Base-by-base conservation (phyloP, 1,140 invertebrate species). In the Colletes gigas region DNA sequence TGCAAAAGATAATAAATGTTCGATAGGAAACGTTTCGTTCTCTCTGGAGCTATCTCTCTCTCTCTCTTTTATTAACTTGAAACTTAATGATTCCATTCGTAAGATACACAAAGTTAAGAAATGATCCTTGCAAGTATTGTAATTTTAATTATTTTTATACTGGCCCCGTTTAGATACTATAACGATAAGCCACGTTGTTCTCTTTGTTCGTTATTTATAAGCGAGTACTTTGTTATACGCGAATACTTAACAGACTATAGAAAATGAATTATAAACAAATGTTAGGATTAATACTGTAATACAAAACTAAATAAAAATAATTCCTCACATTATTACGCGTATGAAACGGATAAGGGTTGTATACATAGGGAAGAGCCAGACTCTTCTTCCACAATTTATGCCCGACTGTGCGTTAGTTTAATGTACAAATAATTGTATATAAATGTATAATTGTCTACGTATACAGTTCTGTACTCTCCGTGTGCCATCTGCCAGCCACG, bases 61-160 rank as follows among this genome's bases (percentile, higher is more conserved):
- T 71, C 5, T 19, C 19, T 39, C 7, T 30, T n/a, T 39, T 81
- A 39, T 17, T 21, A n/a, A 7, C 17, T 30, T 44, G 3, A 47
- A 10, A n/a, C 12, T 47, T 21, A 39, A 57, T 65, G 5, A 82
- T 82, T 82, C 74, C 80, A 68, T 52, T 82, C 19, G 30, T 66
- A 70, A 62, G 52, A 3, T 52, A 71, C 75, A 52, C 69, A 41
- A 57, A 15, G 41, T 41, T 39, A 77, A 17, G n/a, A 50, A 5
- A 21, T 10, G 19, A 63, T 62, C 12, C 9, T 62, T 77, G 4
- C 21, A 47, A 78, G 50, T 78, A 82, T 78, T 70, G 52, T 82
- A 59, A 78, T 59, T 82, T 70, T 78, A 66, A 71, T 70, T 80
- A 82, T 52, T 82, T 82, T 82, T 82, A 30, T 78, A 82, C n/a